These are phyloP conservation scores for Oreohelix idahoensis DNA, from an alignment of 1,140 invertebrate genomes.

Conservation along the genomic window DNA sequence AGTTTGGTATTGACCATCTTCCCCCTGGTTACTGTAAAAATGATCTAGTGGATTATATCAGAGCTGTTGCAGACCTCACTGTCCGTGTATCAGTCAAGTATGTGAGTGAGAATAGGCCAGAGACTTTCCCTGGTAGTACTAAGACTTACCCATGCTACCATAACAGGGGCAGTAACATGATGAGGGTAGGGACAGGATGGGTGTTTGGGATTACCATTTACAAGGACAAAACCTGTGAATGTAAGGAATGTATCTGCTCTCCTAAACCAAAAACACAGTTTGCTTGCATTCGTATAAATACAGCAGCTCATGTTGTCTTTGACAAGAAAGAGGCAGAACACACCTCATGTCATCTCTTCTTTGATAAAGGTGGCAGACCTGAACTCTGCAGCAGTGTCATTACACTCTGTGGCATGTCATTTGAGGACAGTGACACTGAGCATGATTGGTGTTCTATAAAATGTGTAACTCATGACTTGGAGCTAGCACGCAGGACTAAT, in stretches of 20 bases:
- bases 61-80: neutral
- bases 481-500: too few relatives aligned
- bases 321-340: neutral
- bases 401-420: neutral
- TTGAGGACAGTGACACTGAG: neutral
- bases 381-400: neutral
- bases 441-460: neutral
- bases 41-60: neutral
- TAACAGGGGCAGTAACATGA: neutral
- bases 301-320: constrained; percentile 6
- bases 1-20: neutral
- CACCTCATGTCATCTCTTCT: neutral
- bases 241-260: neutral
- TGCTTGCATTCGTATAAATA: neutral
- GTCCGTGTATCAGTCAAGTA: neutral
- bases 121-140: too few relatives aligned
- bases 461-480: neutral
- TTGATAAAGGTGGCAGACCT: neutral
- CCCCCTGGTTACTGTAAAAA: neutral
- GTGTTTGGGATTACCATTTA: neutral
- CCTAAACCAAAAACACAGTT: neutral
- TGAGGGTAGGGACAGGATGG: neutral
- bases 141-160: neutral
- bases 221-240: neutral
- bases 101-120: neutral